Base-by-base conservation (phyloP, 2,888 invertebrate species). In the Parascotia fuliginaria region DNA sequence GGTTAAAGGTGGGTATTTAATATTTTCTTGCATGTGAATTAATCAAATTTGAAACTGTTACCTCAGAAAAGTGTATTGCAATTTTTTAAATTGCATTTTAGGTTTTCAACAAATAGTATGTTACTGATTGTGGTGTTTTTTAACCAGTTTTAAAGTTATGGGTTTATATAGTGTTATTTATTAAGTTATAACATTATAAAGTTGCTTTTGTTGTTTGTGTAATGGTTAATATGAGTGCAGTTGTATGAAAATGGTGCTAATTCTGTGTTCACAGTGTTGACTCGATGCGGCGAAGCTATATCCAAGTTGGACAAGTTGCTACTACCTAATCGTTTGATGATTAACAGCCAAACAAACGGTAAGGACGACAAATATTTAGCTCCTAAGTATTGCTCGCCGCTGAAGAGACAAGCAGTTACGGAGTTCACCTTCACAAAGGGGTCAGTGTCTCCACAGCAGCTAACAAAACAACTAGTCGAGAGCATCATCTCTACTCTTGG, bases 191-290 rank as follows among this genome's bases (percentile, higher is more conserved):
- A n/a, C 9, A 22, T 13, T 22, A 12, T 24, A 7, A 11, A 37
- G 3, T 22, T 4, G 9, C 28, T 16, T 31, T 16, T 19, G 7
- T 31, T 22, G 9, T 40, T 7, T 32, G 13, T 41, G 11, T 22
- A 19, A 11, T n/a, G n/a, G n/a, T 12, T 22, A 12, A 2, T 2
- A n/a, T 7, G 38, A 50, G 44, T 60, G 44, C 52, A 46, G 50
- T 55, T 60, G 13, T 13, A 58, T 65, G 60, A 65, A 58, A 53
- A 50, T 56, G 37, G 56, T 59, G 62, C 59, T 60, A 65, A 69
- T 79, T 77, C 81, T 84, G 71, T 83, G 65, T 78, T 88, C 81
- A 55, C 92, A 92, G 92, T 90, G 73, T 65, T 91, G 63, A 78
- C 76, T 76, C 89, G 89, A 69, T 90, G 90, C 81, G 66, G 74